These are phyloP conservation scores for Cranoglanis bouderius DNA, from an alignment of 2,113 vertebrate species.

Conservation along the genomic window DNA sequence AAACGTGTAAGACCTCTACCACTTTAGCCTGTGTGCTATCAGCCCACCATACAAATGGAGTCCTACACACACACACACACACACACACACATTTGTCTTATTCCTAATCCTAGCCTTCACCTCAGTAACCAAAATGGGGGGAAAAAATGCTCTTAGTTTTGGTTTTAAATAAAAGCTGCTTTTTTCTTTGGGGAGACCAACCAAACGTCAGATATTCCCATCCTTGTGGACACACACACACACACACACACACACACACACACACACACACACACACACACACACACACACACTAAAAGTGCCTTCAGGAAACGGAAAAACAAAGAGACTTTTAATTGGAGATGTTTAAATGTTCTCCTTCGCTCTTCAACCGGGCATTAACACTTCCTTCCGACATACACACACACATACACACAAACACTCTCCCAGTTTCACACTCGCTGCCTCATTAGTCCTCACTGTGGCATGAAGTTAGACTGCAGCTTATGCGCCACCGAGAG, in stretches of 20 bases:
- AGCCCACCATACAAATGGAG: conserved; percentile 45
- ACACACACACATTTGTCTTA: not conserved
- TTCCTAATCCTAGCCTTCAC: not conserved
- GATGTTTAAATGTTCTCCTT: not conserved
- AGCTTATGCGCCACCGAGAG: not conserved
- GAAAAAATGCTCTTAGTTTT: not conserved
- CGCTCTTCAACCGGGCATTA: not conserved
- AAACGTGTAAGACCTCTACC: conserved; percentile 53
- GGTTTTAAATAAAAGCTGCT: too few relatives aligned
- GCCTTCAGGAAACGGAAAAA: not conserved
- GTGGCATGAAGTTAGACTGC: not conserved
- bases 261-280: not conserved
- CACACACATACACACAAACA: not conserved
- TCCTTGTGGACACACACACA: not conserved
- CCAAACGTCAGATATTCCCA: too few relatives aligned
- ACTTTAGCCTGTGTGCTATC: conserved; percentile 35
- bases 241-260: not conserved
- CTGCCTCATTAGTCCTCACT: not conserved
- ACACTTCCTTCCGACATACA: not conserved
- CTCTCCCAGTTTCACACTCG: not conserved
- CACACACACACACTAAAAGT: not conserved
- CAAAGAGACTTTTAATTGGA: not conserved
- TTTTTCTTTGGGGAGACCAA: too few relatives aligned
- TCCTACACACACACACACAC: conserved; percentile 23
- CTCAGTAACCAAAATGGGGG: not conserved